Percentiles rank a stretch among this genome's conserved stretches.
Evolutionary conservation across 2,888 invertebrate species (phyloP).

Genomic region (Eilema depressum): DNA sequence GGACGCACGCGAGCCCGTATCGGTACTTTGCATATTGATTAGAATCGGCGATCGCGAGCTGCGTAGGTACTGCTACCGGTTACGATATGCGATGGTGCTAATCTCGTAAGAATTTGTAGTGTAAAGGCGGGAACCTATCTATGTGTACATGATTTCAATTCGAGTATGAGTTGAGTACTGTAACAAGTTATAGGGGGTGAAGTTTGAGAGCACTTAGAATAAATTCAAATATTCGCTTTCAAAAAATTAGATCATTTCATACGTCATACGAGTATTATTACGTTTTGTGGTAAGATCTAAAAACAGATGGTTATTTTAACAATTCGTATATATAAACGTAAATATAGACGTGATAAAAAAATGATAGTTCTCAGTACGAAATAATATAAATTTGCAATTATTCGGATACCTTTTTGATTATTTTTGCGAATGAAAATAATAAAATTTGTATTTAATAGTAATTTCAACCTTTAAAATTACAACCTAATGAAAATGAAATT

Average conservation of each 20-base stretch:
- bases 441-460: too few species aligned
- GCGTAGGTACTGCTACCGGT: constrained; percentile 48
- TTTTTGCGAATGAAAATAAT: too few species aligned
- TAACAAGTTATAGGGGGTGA: background rate
- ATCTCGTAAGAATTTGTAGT: constrained; percentile 41
- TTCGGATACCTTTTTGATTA: too few species aligned
- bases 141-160: constrained; percentile 18
- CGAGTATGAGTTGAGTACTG: background rate
- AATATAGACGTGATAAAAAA: too few species aligned
- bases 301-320: too few species aligned
- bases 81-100: constrained; percentile 47
- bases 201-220: background rate
- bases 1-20: constrained; percentile 57
- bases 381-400: too few species aligned
- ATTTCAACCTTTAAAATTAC: background rate
- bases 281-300: too few species aligned
- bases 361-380: too few species aligned
- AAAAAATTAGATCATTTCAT: too few species aligned
- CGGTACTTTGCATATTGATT: constrained; percentile 76
- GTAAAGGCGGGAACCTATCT: constrained; percentile 30
- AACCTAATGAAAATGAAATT: background rate
- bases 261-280: too few species aligned
- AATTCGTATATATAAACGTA: too few species aligned
- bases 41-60: constrained; percentile 59
- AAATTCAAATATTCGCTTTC: too few species aligned